A percentile compares a stretch with the other conserved stretches of the same genome.
Conservation (phyloP, 1,140 invertebrate genomes). For the Prorops nasuta region DNA sequence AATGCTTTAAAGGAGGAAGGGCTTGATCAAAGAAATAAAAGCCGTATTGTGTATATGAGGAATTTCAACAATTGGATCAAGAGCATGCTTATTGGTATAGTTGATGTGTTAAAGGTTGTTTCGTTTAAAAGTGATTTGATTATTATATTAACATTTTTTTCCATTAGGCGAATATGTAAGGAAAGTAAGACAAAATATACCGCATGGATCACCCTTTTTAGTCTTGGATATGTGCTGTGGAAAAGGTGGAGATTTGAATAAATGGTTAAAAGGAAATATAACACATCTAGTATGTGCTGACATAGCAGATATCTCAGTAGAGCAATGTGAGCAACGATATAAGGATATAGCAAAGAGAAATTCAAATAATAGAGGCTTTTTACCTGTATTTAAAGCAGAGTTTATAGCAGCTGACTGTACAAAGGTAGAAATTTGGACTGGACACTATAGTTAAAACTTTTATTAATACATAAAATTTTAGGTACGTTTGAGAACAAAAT, state of each 20-base stretch:
- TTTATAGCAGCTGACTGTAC: conserved; percentile 92
- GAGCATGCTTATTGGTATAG: conserved; percentile 82
- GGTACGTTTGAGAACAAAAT: conserved; percentile 68
- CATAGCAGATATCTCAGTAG: conserved; percentile 88
- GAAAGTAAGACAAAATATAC: conserved; percentile 63
- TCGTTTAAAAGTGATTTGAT: neutral
- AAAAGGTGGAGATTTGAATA: conserved; percentile 95
- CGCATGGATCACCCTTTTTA: conserved; percentile 60
- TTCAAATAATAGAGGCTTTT: conserved; percentile 40
- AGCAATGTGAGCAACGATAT: conserved; percentile 78
- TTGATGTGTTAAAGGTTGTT: conserved; percentile 22
- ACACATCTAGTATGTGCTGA: conserved; percentile 90
- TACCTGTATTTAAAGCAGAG: conserved; percentile 75
- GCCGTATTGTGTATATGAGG: conserved; percentile 87
- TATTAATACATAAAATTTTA: conserved; percentile 29
- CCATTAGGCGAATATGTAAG: conserved; percentile 63
- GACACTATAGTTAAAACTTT: neutral
- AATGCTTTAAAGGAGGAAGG: conserved; percentile 82
- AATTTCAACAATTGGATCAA: conserved; percentile 99
- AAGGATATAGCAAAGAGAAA: conserved; percentile 51
- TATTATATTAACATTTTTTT: conserved; percentile 12
- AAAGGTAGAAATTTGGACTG: conserved; percentile 58
- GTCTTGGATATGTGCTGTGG: conserved; percentile 82
- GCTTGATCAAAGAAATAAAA: conserved; percentile 74
- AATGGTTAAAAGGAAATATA: conserved; percentile 87